Evolutionary conservation across 2,888 invertebrate species (phyloP).

Genomic region (Drosophila pseudotalamancana): DNA sequence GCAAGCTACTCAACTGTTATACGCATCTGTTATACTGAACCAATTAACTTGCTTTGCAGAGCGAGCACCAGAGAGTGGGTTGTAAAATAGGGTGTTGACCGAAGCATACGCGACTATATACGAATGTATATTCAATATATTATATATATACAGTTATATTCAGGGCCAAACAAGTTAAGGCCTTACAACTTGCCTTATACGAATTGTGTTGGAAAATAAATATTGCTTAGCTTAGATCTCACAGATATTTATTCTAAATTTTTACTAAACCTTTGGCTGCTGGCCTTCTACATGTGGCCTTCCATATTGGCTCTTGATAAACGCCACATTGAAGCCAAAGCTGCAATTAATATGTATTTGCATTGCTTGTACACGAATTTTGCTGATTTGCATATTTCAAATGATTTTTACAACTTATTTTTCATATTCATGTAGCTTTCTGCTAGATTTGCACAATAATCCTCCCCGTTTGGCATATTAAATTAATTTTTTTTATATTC

Average conservation of each 20-base stretch:
- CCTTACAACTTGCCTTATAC: no score
- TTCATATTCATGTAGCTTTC: not conserved
- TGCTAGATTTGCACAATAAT: conserved; percentile 5
- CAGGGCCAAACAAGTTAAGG: no score
- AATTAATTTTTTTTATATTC: conserved; percentile 6
- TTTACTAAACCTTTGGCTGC: no score
- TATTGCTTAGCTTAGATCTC: no score
- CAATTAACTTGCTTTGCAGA: not conserved
- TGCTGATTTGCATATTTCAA: conserved; percentile 53
- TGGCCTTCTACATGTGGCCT: not conserved
- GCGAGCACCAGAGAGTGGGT: not conserved
- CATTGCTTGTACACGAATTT: conserved; percentile 30
- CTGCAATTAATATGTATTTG: conserved; percentile 41
- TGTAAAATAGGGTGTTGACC: no score
- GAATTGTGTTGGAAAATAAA: no score
- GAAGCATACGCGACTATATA: no score
- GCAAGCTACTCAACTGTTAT: no score
- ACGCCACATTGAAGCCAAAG: conserved; percentile 30
- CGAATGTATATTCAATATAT: no score
- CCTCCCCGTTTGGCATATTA: conserved; percentile 2
- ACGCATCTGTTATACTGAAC: no score
- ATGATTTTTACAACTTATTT: conserved; percentile 15
- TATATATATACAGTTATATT: no score
- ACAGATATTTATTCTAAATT: not conserved
- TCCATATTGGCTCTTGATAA: conserved; percentile 8